Base-by-base conservation (phyloP, 2,113 vertebrate species). In the Calonectris borealis region DNA sequence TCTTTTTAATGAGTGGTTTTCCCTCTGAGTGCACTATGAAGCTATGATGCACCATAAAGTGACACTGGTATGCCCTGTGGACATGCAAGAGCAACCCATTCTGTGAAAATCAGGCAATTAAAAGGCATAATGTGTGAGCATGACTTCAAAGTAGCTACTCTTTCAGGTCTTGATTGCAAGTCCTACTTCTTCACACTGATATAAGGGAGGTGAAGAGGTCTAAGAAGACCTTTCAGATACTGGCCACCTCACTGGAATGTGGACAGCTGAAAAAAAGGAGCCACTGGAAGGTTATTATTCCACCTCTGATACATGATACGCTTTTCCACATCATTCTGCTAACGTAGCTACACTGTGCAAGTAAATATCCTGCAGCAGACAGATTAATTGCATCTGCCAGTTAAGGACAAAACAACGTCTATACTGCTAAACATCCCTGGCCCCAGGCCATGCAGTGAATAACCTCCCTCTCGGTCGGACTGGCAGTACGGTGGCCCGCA, bases 1-100 rank as follows among this genome's bases (percentile, higher is more conserved):
- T 92, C 87, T 91, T 95, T 96, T 85, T 97, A 97, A 95, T 88
- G 94, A 97, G 89, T 86, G 93, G 86, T 80, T 97, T 95, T 95
- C 75, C 82, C 62, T 94, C 70, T 64, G 84, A 91, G 89, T 87
- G 84, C 94, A 80, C 81, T 91, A 22, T n/a, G 79, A 75, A 91
- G 58, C 81, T 83, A 88, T 83, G 94, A 97, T 93, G 95, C 93
- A 85, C 73, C 87, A 83, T 93, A 77, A 95, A 95, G 86, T 90
- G 96, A 96, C 94, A 96, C 70, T 73, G 75, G 83, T 80, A 87
- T 91, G 88, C 82, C 94, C 93, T 51, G 54, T 70, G 89, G 94
- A 87, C 62, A 91, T 62, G 78, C 49, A 93, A 87, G 58, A 94
- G 62, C 82, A 94, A 93, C 51, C 62, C 32, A 66, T 73, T 83